Conservation (phyloP, 2,797 vertebrate genomes). For the Psittacula echo region DNA sequence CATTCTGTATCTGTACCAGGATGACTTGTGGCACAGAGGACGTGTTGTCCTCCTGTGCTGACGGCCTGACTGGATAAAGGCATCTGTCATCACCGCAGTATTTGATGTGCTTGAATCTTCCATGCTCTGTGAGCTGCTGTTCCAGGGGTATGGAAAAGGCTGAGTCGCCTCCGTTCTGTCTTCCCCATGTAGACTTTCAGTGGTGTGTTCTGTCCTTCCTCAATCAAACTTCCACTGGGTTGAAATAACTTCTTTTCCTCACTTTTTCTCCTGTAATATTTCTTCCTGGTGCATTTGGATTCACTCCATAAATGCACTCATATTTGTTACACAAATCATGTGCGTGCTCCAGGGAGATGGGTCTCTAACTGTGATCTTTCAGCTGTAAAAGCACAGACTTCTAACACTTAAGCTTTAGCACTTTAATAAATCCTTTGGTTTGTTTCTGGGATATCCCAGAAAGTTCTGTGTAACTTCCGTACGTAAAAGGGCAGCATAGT, state of each 20-base stretch:
- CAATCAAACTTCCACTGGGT: background rate
- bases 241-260: background rate
- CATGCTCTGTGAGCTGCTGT: rapidly evolving
- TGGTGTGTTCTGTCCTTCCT: background rate
- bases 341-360: background rate
- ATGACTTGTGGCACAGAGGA: background rate
- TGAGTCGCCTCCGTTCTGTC: background rate
- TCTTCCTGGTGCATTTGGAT: background rate
- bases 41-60: rapidly evolving
- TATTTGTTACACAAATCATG: background rate
- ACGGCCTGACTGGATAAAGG: background rate
- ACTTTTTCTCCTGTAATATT: background rate
- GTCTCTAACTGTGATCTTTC: background rate
- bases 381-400: background rate
- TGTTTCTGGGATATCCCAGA: background rate
- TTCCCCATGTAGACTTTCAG: rapidly evolving
- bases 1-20: rapidly evolving
- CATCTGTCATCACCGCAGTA: rapidly evolving
- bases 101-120: background rate
- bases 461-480: background rate
- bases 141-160: background rate
- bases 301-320: background rate
- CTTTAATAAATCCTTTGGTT: background rate
- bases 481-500: background rate
- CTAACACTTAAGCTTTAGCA: background rate